A percentile compares a stretch with the other conserved stretches of the same genome.
Evolutionary conservation across 2,888 invertebrate genomes (phyloP).

Genomic region (Hirtodrosophila histrioides): DNA sequence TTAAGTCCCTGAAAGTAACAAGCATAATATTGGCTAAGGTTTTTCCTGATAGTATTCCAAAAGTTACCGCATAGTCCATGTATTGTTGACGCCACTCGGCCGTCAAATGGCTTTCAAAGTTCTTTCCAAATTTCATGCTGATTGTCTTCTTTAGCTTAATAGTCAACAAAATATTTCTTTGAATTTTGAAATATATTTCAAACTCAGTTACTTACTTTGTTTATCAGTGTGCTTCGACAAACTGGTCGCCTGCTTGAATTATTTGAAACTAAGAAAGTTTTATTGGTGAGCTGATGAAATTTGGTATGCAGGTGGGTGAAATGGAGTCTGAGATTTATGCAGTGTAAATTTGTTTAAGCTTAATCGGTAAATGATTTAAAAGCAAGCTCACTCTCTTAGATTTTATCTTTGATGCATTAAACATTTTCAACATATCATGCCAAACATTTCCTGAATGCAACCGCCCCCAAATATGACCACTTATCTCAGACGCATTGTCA

Average conservation of each 20-base stretch:
- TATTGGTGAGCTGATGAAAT: too few relatives aligned
- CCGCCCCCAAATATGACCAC: constrained; percentile 1
- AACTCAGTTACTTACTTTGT: too few relatives aligned
- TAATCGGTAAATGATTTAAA: too few relatives aligned
- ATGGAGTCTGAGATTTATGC: too few relatives aligned
- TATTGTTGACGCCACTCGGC: constrained; percentile 99
- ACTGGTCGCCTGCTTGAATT: too few relatives aligned
- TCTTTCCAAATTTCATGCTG: constrained; percentile 98
- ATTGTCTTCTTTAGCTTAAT: background rate
- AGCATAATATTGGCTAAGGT: too few relatives aligned
- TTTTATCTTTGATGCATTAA: background rate
- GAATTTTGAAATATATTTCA: background rate
- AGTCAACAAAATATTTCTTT: background rate
- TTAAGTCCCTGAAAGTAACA: constrained; percentile 88
- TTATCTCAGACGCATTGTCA: constrained; percentile 11
- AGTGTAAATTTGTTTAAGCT: too few relatives aligned
- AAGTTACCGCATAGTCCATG: constrained; percentile 90
- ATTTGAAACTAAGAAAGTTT: too few relatives aligned
- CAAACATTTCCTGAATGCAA: constrained; percentile 4
- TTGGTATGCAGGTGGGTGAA: too few relatives aligned
- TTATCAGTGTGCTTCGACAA: too few relatives aligned
- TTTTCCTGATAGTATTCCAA: too few relatives aligned
- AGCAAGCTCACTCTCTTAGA: too few relatives aligned
- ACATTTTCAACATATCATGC: constrained; percentile 1
- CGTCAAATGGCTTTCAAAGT: constrained; percentile 96